Evolutionary conservation across 2,888 invertebrate species (phyloP).

Genomic region (Drosophila setosimentum): DNA sequence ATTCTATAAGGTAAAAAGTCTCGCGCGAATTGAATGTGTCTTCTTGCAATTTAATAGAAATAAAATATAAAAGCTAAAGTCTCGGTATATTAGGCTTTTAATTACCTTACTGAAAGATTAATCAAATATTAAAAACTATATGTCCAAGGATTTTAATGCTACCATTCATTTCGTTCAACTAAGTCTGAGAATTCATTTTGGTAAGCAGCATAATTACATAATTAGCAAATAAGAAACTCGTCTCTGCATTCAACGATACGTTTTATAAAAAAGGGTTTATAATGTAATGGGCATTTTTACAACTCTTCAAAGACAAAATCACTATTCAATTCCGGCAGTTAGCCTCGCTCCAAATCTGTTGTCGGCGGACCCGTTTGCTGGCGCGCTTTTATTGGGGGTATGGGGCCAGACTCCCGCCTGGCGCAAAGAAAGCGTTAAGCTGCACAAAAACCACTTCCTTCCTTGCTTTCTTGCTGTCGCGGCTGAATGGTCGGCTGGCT

Average conservation of each 20-base stretch:
- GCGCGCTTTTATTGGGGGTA: constrained; percentile 24
- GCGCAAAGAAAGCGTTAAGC: constrained; percentile 70
- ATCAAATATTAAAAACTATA: background rate
- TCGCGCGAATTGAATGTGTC: background rate
- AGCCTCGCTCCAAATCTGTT: constrained; percentile 39
- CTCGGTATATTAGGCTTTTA: background rate
- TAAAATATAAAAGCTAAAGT: background rate
- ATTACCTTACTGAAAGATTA: background rate
- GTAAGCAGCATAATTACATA: constrained; percentile 11
- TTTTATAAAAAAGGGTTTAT: constrained; percentile 14
- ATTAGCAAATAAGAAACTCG: constrained; percentile 2
- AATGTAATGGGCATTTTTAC: constrained; percentile 15
- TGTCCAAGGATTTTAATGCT: background rate
- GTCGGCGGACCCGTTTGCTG: constrained; percentile 33
- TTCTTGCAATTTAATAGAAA: background rate
- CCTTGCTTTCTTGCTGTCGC: constrained; percentile 59
- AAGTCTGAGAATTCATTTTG: background rate
- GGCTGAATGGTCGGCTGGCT: constrained; percentile 34
- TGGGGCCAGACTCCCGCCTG: constrained; percentile 49
- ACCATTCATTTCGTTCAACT: background rate
- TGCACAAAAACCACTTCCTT: constrained; percentile 79
- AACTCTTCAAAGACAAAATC: constrained; percentile 32
- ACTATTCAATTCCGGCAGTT: constrained; percentile 33
- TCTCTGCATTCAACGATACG: constrained; percentile 1
- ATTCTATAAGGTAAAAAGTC: background rate